Conservation (phyloP, 1,140 invertebrate genomes). For the Agrilus planipennis region DNA sequence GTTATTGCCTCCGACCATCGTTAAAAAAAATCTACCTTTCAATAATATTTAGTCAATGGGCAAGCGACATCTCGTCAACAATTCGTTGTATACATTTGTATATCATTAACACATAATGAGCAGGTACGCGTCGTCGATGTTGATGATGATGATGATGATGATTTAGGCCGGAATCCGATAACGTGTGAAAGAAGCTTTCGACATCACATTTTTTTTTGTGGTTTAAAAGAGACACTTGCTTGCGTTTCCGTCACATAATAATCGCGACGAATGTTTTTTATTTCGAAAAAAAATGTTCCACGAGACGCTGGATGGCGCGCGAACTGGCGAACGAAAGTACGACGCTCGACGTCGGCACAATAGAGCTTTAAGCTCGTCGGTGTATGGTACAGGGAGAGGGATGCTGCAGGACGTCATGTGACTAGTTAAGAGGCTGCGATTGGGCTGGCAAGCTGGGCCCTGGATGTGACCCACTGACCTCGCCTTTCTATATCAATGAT, state of each 20-base stretch:
- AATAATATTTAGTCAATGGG: constrained; percentile 1
- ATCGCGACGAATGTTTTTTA: too few relatives aligned
- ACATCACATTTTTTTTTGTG: too few relatives aligned
- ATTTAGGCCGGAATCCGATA: constrained; percentile 5
- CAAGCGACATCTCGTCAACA: background rate
- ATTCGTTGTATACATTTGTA: constrained; percentile 3
- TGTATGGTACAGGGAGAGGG: constrained; percentile 17
- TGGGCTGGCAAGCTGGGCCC: constrained; percentile 25
- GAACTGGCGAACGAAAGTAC: constrained; percentile 8
- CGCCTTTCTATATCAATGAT: too few relatives aligned
- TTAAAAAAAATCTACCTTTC: constrained; percentile 20
- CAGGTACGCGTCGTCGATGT: too few relatives aligned
- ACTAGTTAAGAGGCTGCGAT: constrained; percentile 13
- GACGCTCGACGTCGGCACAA: constrained; percentile 12
- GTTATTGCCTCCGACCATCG: constrained; percentile 55
- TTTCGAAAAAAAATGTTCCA: too few relatives aligned
- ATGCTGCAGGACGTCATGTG: constrained; percentile 32
- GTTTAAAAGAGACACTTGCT: too few relatives aligned
- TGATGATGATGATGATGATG: too few relatives aligned
- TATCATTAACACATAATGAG: too few relatives aligned
- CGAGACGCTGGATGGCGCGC: too few relatives aligned
- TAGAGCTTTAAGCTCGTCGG: constrained; percentile 16
- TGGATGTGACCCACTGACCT: constrained; percentile 35
- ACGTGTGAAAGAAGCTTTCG: too few relatives aligned
- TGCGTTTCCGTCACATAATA: too few relatives aligned